Evolutionary conservation across 2,888 invertebrate species (phyloP).

Genomic region (Entomobrya proxima): DNA sequence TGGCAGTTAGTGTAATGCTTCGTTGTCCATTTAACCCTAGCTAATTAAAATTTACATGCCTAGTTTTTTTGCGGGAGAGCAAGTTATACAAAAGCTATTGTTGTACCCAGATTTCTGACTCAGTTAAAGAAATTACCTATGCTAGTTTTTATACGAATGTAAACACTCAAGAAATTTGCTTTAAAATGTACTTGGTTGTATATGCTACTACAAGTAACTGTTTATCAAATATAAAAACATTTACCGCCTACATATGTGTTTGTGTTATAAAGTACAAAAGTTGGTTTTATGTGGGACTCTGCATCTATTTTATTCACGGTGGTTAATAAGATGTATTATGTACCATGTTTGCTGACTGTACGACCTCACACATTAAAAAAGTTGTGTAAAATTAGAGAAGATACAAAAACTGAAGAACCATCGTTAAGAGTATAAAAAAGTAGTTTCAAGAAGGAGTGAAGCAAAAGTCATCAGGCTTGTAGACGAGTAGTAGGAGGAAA

Average conservation of each 20-base stretch:
- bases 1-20: background rate
- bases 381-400: conserved; percentile 12
- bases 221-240: conserved; percentile 13
- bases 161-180: background rate
- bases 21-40: conserved; percentile 1
- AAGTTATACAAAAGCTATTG: background rate
- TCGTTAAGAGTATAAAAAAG: conserved; percentile 19
- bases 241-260: background rate
- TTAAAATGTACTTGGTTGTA: background rate
- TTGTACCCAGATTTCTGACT: background rate
- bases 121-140: background rate
- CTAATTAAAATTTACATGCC: conserved; percentile 46
- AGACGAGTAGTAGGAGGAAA: conserved; percentile 34
- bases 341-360: background rate
- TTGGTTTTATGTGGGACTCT: background rate
- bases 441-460: conserved; percentile 29
- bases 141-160: conserved; percentile 4
- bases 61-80: conserved; percentile 31
- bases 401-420: conserved; percentile 2
- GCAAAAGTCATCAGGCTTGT: background rate
- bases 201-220: conserved; percentile 5
- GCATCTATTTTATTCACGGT: background rate
- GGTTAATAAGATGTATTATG: conserved; percentile 13
- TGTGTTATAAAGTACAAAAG: background rate
- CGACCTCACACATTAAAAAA: conserved; percentile 55